Percentiles rank a stretch among this genome's conserved stretches.
Conservation (phyloP, 1,140 invertebrate species). For the Macrocentrus cingulum region DNA sequence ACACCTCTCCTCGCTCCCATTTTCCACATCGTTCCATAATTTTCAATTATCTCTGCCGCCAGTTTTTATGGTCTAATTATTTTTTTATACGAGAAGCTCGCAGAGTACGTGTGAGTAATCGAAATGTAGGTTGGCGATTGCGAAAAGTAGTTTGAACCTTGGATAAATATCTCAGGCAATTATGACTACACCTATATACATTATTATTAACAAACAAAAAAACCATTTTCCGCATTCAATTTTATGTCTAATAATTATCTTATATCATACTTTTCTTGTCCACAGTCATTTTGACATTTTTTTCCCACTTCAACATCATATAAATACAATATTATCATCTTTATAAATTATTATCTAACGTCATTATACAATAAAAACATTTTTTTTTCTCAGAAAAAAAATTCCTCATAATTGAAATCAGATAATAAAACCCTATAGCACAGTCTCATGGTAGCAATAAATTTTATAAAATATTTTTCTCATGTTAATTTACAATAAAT, state of each 20-base stretch:
- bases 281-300: neutral
- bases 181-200: conserved; percentile 11
- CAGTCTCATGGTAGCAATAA: too few relatives aligned
- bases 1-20: conserved; percentile 27
- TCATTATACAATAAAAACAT: too few relatives aligned
- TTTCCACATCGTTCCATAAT: conserved; percentile 35
- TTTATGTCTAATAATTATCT: conserved; percentile 17
- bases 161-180: conserved; percentile 17
- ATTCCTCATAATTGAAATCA: too few relatives aligned
- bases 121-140: conserved; percentile 31
- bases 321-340: too few relatives aligned
- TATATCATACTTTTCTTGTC: neutral
- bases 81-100: conserved; percentile 28
- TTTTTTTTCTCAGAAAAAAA: too few relatives aligned
- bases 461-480: too few relatives aligned
- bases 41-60: conserved; percentile 33
- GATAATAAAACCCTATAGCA: too few relatives aligned
- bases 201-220: conserved; percentile 4
- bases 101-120: conserved; percentile 29
- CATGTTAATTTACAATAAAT: too few relatives aligned
- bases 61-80: conserved; percentile 34
- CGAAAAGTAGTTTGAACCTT: conserved; percentile 25
- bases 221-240: conserved; percentile 6
- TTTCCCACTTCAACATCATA: too few relatives aligned
- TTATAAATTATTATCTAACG: neutral